Base-by-base conservation (phyloP, 2,797 vertebrate species). In the Danio kyathit region DNA sequence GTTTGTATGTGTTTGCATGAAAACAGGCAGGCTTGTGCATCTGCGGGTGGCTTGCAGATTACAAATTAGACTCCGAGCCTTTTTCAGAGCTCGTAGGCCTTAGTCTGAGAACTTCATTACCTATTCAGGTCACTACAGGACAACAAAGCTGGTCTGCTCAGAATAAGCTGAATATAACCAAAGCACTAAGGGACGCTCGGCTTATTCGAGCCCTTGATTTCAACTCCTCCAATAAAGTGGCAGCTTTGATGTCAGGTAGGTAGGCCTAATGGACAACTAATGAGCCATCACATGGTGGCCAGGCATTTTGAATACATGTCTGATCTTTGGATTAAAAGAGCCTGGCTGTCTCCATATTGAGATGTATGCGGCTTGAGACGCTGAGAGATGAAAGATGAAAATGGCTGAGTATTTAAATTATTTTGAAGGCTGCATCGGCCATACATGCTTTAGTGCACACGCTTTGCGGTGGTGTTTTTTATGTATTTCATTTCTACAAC, bases 261-360 rank as follows among this genome's bases (percentile, higher is more conserved):
- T 91, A 86, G 82, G 75, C 74, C 67, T 88, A 87, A 89, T 90
- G 83, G 80, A 89, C 87, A 90, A 88, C 89, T 92, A 90, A 90
- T 89, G 85, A 90, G 86, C 82, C 83, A 76, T 88, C 84, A 80
- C 81, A 83, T 82, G 82, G 72, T 44, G 56, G 75, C 82, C 84
- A 78, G 83, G 84, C 74, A 70, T 63, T 80, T 74, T 60, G 41
- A 74, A 66, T 61, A 77, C 63, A 64, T 44, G 41, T 60, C 71
- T 85, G 52, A 79, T 79, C 11, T 57, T 66, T 43, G 29, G 19
- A 63, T 70, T 71, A 77, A 76, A 76, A 63, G 19, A 57, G 14
- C 59, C 40, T 46, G 4, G 7, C 8, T 0, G 5, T 81, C 21
- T 81, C 29, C 54, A 46, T 72, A 60, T 81, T 69, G n/a, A 63